Evolutionary conservation across 2,888 invertebrate genomes (phyloP).

Genomic region (Gandaritis pyraliata): DNA sequence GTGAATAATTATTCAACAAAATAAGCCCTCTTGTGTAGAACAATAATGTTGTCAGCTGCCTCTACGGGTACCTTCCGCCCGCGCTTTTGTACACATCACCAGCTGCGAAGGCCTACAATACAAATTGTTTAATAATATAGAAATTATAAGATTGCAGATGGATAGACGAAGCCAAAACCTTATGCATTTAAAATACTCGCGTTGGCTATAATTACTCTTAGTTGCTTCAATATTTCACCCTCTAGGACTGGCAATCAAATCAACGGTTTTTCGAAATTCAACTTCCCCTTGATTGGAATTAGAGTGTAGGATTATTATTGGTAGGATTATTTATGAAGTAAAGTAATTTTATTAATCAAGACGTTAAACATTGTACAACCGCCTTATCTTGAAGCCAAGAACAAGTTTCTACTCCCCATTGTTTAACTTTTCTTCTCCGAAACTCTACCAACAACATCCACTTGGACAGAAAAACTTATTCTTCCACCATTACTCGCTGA

Average conservation of each 20-base stretch:
- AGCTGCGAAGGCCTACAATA: neutral
- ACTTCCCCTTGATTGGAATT: too few relatives aligned
- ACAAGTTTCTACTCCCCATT: conserved; percentile 39
- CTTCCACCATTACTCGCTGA: conserved; percentile 8
- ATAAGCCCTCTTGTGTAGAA: neutral
- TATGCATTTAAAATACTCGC: too few relatives aligned
- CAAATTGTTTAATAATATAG: too few relatives aligned
- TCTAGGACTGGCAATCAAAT: too few relatives aligned
- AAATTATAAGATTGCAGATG: neutral
- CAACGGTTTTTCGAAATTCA: too few relatives aligned
- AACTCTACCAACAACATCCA: conserved; percentile 19
- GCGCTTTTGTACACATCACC: conserved; percentile 4
- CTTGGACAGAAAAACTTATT: conserved; percentile 15
- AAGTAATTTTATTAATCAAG: conserved; percentile 5
- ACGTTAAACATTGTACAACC: conserved; percentile 11
- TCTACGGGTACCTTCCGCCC: too few relatives aligned
- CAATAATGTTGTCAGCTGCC: conserved; percentile 11
- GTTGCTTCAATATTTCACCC: too few relatives aligned
- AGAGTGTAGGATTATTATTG: too few relatives aligned
- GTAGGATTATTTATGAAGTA: too few relatives aligned
- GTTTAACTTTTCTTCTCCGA: conserved; percentile 36
- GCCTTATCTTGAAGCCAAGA: conserved; percentile 9
- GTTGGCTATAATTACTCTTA: too few relatives aligned
- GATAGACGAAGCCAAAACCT: neutral
- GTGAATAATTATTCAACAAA: neutral